phyloP scores from a whole-genome alignment of 30 jellyfish, hydroid and myxozoan species.

The Turritopsis rubra region DNA sequence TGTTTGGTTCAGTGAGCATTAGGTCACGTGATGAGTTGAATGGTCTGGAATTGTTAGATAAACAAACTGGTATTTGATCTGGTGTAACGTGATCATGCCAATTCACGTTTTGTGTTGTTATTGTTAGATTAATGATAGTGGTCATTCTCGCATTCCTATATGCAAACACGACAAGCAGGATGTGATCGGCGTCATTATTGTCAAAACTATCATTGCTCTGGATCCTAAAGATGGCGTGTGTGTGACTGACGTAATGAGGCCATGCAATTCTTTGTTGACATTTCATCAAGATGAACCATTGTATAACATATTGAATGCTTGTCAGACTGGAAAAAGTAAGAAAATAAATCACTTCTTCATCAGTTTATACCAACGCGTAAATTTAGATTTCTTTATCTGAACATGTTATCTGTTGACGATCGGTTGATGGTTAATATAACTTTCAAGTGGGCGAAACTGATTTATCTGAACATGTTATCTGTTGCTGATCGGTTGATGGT shows the following conservation, averaged over 20 bases:
- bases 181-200: constrained; percentile 29
- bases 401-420: no score
- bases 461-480: no score
- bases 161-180: not conserved
- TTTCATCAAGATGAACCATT: constrained; percentile 32
- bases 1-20: no score
- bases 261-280: not conserved
- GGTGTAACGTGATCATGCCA: no score
- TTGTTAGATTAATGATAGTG: constrained; percentile 35
- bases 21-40: no score
- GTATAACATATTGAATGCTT: constrained; percentile 34
- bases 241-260: constrained; percentile 30
- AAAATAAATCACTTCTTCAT: no score
- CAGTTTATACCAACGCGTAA: not conserved
- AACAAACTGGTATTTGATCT: no score
- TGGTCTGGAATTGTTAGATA: no score
- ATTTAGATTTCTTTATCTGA: no score
- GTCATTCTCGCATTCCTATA: constrained; percentile 44
- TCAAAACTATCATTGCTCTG: constrained; percentile 32
- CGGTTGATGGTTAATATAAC: no score
- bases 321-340: constrained; percentile 48
- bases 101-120: not conserved
- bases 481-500: no score
- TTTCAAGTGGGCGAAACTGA: no score
- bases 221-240: constrained; percentile 32